Evolutionary conservation across 2,797 vertebrate genomes (phyloP), one percentile per base, ranked within the genome.

Genomic region (Otolemur crassicaudatus): DNA sequence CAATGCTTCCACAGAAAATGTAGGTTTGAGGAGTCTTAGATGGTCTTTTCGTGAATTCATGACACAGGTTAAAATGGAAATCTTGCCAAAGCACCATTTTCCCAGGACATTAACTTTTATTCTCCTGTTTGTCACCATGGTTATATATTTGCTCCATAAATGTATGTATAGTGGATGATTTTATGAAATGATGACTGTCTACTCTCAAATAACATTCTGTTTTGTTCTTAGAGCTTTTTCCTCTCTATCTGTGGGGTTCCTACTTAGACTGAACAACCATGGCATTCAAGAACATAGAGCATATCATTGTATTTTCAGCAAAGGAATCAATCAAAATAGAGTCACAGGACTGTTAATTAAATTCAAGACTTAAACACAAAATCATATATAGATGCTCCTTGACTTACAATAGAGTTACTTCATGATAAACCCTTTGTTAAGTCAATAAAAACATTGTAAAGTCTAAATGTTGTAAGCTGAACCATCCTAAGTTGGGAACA

Each of bases 31-130:
- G 77, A 84, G 16, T 27, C 43, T 76, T 96, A 95, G 29, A 56
- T 69, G 90, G 72, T 92, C 72, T 96, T 98, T 97, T 96, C 75
- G 97, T 95, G 93, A 98, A 97, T 70, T 96, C 88, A 83, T 83
- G 22, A 93, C 95, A 96, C 96, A 85, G 96, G 82, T 79, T 58
- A 72, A 98, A 95, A 95, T 94, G 84, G 96, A 83, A 88, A 96
- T 40, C 58, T 98, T 97, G 65, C 90, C 98, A 98, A 98, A 95
- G 70, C 29, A 93, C 8, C 61, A 73, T 92, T 86, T 79, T 69
- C 60, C n/a, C 3, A 65, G n/a, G 23, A 91, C 49, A 87, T 49
- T 90, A 73, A 37, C 56, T 86, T 92, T 94, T n/a, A 67, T 96
- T 97, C 79, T 87, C 31, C 80, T 96, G 76, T 94, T 96, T 97